Evolutionary conservation across 2,113 vertebrate species (phyloP).

Genomic region (Apteryx mantelli): DNA sequence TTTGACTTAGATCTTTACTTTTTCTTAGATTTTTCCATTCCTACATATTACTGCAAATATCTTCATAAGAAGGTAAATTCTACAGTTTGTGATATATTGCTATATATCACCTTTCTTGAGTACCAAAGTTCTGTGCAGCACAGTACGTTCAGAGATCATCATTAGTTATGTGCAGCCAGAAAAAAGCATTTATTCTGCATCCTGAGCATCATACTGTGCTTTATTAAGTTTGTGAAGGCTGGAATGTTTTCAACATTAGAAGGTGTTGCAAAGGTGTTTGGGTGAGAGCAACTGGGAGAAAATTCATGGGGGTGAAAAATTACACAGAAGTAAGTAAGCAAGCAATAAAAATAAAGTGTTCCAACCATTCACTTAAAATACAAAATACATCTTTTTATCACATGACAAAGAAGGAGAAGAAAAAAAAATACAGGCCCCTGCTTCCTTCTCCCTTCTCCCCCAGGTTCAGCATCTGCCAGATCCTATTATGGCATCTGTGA

Average conservation of each 20-base stretch:
- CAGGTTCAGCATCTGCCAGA: neutral
- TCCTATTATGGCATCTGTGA: neutral
- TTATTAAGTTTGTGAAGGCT: neutral
- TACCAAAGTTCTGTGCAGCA: neutral
- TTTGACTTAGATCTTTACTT: neutral
- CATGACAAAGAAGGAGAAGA: neutral
- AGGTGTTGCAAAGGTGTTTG: neutral
- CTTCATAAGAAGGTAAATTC: neutral
- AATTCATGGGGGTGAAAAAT: neutral
- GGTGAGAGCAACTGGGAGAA: neutral
- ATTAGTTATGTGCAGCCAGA: neutral
- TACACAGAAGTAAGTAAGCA: neutral
- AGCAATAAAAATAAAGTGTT: neutral
- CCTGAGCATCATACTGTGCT: neutral
- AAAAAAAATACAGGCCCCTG: too few relatives aligned
- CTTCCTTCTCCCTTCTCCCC: neutral
- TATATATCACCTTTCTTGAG: neutral
- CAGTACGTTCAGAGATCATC: neutral
- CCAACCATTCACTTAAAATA: neutral
- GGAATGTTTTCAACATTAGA: neutral
- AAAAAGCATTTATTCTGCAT: neutral
- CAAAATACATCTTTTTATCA: neutral
- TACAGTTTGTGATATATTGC: neutral
- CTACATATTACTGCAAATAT: neutral
- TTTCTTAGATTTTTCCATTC: neutral